These are phyloP conservation scores for Rhabdophis nuchalis DNA, from an alignment of 2,797 vertebrate genomes.

Conservation along the genomic window DNA sequence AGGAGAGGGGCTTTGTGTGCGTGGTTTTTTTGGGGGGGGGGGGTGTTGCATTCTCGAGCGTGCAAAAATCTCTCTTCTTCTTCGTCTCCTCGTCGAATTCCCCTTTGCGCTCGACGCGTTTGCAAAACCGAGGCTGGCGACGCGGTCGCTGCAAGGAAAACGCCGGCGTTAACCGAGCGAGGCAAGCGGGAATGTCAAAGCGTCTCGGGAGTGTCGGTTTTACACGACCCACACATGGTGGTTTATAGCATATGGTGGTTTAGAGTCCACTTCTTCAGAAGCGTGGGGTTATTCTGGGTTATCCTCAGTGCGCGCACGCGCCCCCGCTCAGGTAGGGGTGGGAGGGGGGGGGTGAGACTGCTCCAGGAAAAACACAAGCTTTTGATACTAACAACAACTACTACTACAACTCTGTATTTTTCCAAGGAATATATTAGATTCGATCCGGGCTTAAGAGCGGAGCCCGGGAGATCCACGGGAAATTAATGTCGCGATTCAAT, in stretches of 20 bases:
- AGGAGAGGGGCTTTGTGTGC: fast-evolving
- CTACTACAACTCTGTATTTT: neutral
- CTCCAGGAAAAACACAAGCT: neutral
- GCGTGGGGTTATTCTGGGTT: neutral
- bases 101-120: neutral
- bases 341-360: neutral
- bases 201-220: neutral
- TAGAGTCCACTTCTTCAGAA: neutral
- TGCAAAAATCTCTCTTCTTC: too few species aligned
- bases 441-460: neutral
- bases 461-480: neutral
- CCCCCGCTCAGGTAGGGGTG: neutral
- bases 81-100: too few species aligned
- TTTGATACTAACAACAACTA: neutral
- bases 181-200: neutral
- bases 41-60: too few species aligned
- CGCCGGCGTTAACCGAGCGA: neutral
- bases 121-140: neutral
- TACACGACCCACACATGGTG: too few species aligned
- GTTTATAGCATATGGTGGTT: neutral
- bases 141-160: neutral
- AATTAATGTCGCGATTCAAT: neutral
- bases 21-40: too few species aligned
- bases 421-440: neutral
- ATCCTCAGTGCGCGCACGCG: neutral